These are phyloP conservation scores for Sebastes kiyomatsui DNA, from an alignment of 2,797 vertebrate species.

Conservation along the genomic window DNA sequence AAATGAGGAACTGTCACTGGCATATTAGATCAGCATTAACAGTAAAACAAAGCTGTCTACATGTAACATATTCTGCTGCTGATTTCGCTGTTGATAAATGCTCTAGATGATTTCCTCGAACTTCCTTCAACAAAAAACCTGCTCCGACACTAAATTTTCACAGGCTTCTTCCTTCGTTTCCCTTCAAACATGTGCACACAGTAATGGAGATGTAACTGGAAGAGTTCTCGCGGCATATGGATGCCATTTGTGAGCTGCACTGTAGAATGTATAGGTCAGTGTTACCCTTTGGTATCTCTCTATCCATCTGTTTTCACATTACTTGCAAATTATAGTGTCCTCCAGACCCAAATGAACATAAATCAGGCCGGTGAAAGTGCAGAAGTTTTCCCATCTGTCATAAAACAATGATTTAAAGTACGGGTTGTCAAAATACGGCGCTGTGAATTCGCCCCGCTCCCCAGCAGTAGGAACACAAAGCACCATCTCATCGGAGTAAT, in stretches of 20 bases:
- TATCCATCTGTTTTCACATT: slow-evolving; percentile 99
- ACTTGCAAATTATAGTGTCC: slow-evolving; percentile 96
- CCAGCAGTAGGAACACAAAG: slow-evolving; percentile 95
- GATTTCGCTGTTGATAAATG: slow-evolving; percentile 52
- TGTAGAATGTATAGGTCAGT: slow-evolving; percentile 89
- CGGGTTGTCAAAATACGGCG: slow-evolving; percentile 94
- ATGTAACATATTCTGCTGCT: slow-evolving; percentile 27
- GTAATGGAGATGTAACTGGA: slow-evolving; percentile 85
- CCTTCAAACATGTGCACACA: slow-evolving; percentile 14
- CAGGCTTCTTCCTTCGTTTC: slow-evolving; percentile 28
- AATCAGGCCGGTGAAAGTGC: slow-evolving; percentile 94
- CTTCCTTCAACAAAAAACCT: slow-evolving; percentile 29
- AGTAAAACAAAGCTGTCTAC: slow-evolving; percentile 27
- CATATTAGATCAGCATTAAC: slow-evolving; percentile 18
- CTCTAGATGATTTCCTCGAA: slow-evolving; percentile 29
- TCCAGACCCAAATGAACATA: slow-evolving; percentile 97
- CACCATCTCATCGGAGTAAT: slow-evolving; percentile 96
- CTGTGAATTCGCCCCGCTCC: slow-evolving; percentile 90
- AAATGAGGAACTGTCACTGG: slow-evolving; percentile 41
- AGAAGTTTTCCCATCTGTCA: slow-evolving; percentile 97
- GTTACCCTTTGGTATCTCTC: slow-evolving; percentile 91
- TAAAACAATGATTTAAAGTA: slow-evolving; percentile 99
- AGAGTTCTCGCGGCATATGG: slow-evolving; percentile 90
- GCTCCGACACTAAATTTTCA: slow-evolving; percentile 39
- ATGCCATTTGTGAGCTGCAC: slow-evolving; percentile 91